Evolutionary conservation across 2,113 vertebrate species (phyloP).

Genomic region (Peucedramus taeniatus): DNA sequence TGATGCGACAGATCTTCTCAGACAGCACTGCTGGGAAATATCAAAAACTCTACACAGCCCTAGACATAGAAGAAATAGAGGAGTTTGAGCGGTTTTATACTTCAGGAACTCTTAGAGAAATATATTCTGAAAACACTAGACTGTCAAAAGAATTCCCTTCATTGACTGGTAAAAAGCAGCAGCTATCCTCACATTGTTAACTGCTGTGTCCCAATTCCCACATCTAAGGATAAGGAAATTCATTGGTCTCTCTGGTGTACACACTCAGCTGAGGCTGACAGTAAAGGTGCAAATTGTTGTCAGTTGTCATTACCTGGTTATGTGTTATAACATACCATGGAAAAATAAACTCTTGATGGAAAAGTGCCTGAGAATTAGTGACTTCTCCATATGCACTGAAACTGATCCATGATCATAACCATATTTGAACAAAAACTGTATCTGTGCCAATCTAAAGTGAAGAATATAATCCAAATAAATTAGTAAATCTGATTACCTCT

Average conservation of each 20-base stretch:
- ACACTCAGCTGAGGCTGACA: neutral
- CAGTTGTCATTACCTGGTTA: neutral
- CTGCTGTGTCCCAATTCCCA: neutral
- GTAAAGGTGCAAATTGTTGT: neutral
- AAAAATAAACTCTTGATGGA: neutral
- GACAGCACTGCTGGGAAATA: slow-evolving; percentile 2
- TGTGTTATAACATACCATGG: neutral
- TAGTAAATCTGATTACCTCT: neutral
- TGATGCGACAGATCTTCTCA: neutral
- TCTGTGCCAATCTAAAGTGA: neutral
- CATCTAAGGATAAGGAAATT: neutral
- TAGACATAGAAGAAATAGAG: neutral
- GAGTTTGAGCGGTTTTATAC: neutral
- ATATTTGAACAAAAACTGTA: neutral
- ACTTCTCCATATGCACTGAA: neutral
- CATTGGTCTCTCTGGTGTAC: neutral
- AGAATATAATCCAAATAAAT: neutral
- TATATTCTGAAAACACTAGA: neutral
- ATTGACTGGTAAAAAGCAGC: neutral
- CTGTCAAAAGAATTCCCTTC: neutral
- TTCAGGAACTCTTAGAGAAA: neutral
- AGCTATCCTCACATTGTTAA: neutral
- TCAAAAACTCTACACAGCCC: neutral
- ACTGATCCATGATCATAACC: neutral
- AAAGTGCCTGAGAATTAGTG: neutral